Base-by-base conservation (phyloP, 35 echinoderm and acorn worm genomes). In the Hemicentrotus pulcherrimus region DNA sequence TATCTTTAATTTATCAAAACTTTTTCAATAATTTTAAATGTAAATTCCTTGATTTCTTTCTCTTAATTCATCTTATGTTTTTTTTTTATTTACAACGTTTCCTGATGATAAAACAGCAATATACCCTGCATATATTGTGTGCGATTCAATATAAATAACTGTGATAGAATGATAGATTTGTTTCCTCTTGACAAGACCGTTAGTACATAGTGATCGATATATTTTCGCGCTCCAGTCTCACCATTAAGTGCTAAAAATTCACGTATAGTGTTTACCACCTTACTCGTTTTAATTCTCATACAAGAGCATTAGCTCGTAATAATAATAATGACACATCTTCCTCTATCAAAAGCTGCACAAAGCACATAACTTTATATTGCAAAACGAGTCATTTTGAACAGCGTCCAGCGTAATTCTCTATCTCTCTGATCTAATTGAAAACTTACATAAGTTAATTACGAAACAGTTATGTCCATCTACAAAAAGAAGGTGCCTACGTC, bases 301-400 rank as follows among this genome's bases (percentile, higher is more conserved):
- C 65, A 78, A 78, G 65, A 78, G 65, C 65, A 78, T 78, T 18
- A 78, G 22, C 65, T 78, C 65, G 24, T 78, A n/a, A 78, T 28
- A 71, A 71, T 71, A 71, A 28, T 24, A 71, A 71, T n/a, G 19
- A 78, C 5, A 78, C 65, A 78, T 78, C 65, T 78, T 78, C 65
- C 18, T 78, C 65, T 78, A 78, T 22, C 18, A 78, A 71, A 78
- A 78, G 65, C 65, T 78, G 65, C 46, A 90, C 31, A 90, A 90
- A 90, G 88, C 88, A 90, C 88, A 90, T 78, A 78, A 78, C 28
- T 28, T 28, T 78, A 78, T 78, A 90, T 90, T 90, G 88, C 88
- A 90, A 90, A 90, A 30, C 28, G 12, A 90, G 46, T 33, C 46
- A 90, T 90, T 19, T 47, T 90, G 88, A 90, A 90, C 88, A 90